Conservation (phyloP, 2,113 vertebrate genomes). For the Indicator indicator region DNA sequence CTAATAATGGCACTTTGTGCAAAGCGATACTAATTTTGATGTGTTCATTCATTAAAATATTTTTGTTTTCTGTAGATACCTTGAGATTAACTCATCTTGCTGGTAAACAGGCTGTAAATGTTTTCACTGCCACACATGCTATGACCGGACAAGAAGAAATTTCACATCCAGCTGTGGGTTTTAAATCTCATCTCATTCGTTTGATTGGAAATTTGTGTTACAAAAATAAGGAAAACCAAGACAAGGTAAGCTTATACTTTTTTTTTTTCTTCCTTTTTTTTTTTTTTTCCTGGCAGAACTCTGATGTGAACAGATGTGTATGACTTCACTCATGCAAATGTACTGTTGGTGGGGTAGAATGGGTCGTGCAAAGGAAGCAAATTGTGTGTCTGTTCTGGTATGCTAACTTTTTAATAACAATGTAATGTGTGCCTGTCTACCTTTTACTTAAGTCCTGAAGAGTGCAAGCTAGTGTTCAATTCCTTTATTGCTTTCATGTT, state of each 20-base stretch:
- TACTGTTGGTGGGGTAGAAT: not conserved
- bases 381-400: not conserved
- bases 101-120: constrained; percentile 82
- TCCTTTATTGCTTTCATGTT: not conserved
- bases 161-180: constrained; percentile 82
- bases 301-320: not conserved
- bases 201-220: constrained; percentile 86
- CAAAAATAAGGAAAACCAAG: constrained; percentile 85
- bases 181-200: constrained; percentile 93
- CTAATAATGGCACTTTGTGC: not conserved
- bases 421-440: not conserved
- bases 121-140: constrained; percentile 83
- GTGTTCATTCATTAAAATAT: not conserved
- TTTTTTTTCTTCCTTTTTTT: too few species aligned
- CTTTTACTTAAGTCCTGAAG: not conserved
- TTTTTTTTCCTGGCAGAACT: not conserved
- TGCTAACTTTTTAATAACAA: not conserved
- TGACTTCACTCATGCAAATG: not conserved
- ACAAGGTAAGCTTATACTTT: constrained; percentile 77
- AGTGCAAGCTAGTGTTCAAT: not conserved
- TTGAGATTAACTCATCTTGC: constrained; percentile 84
- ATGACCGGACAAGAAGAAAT: constrained; percentile 72
- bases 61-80: constrained; percentile 78
- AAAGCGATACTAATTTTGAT: not conserved
- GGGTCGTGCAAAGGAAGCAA: not conserved